Base-by-base conservation (phyloP, 2,113 vertebrate genomes). In the Erinaceus europaeus region DNA sequence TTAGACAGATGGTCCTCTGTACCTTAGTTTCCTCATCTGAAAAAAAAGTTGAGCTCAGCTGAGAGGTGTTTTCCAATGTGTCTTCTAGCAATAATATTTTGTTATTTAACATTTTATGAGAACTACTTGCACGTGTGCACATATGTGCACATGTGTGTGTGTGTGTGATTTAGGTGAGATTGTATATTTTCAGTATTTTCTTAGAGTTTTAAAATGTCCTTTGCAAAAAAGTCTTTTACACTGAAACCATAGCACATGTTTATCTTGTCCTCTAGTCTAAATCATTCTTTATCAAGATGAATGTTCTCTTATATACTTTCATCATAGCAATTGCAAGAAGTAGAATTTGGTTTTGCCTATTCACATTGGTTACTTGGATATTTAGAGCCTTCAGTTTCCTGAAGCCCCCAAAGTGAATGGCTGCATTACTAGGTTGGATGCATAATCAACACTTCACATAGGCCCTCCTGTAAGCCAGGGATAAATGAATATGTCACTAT, bases 181-280 rank as follows among this genome's bases (percentile, higher is more conserved):
- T 71, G 17, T 71, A 42, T 59, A 42, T 23, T 57, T 90, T 86
- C n/a, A n/a, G n/a, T n/a, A 32, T 32, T 84, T 69, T 85, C 48
- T n/a, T 78, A 74, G 5, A 81, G 29, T 42, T 32, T 15, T 36
- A 87, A 78, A 91, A 78, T 52, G 25, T 42, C 27, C 25, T 84
- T 71, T 76, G 68, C 4, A 84, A 69, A 78, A 91, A 78, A 52
- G 25, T 42, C 27, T 20, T 84, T 71, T 76, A 62, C 4, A 84
- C 64, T 89, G 71, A 91, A 42, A 82, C 42, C 57, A 44, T 18
- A 79, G 48, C 14, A 10, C 34, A 29, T 62, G 32, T 48, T 89
- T 57, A 89, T 84, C 18, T 79, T 72, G 57, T 69, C 74, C 48
- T 91, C 36, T 89, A 42, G 62, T 77, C 46, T 57, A 59, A n/a